These are phyloP conservation scores for Scytalopus superciliaris DNA, from an alignment of 2,113 vertebrate genomes.

Conservation along the genomic window DNA sequence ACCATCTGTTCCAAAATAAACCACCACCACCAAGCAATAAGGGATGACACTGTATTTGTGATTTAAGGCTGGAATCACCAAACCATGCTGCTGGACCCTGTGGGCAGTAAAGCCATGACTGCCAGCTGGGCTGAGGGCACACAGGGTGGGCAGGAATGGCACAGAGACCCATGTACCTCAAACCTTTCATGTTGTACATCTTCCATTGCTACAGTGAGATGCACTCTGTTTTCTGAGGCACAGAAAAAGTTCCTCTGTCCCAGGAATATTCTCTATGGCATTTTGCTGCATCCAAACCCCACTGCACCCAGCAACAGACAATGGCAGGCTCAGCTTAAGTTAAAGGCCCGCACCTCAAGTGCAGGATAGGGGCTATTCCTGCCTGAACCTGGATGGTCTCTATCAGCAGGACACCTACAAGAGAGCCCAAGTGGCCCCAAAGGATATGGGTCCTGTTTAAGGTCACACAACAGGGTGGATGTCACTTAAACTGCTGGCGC, in stretches of 20 bases:
- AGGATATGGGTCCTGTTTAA: too few species aligned
- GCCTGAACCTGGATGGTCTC: neutral
- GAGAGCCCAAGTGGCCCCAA: neutral
- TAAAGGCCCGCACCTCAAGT: too few species aligned
- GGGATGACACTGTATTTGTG: neutral
- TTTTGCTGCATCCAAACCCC: neutral
- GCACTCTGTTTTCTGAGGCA: neutral
- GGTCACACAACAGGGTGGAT: too few species aligned
- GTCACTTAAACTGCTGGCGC: neutral
- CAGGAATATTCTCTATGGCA: accelerated
- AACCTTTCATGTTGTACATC: accelerated
- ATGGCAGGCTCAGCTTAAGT: neutral
- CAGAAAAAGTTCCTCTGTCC: neutral
- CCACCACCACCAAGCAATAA: accelerated
- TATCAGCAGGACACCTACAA: neutral
- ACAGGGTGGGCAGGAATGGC: too few species aligned
- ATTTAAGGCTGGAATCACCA: neutral
- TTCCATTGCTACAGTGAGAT: accelerated
- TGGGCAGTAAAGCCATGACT: neutral
- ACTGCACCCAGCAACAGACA: neutral
- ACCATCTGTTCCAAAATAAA: neutral
- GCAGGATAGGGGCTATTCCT: accelerated
- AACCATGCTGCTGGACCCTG: neutral
- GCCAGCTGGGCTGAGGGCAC: neutral
- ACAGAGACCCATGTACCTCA: neutral